Conservation (phyloP, 2,888 invertebrate genomes). For the Drosophila fungiperda region DNA sequence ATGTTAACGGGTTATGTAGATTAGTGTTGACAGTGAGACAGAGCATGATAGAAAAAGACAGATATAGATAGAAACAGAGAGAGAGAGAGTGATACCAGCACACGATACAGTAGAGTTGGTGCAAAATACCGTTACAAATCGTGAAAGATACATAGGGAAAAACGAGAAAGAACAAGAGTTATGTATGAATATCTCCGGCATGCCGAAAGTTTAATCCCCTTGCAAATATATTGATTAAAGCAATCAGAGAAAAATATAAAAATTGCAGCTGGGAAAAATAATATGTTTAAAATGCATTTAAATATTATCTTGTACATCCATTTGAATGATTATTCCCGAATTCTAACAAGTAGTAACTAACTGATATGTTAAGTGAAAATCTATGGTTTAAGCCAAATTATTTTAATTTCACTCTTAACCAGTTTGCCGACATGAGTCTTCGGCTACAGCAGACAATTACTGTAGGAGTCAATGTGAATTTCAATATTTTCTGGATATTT, state of each 20-base stretch:
- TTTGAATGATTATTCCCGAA: background rate
- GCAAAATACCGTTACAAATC: conserved; percentile 54
- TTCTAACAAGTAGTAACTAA: background rate
- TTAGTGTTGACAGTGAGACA: conserved; percentile 51
- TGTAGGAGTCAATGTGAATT: background rate
- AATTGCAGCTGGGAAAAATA: background rate
- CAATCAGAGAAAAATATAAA: background rate
- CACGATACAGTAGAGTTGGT: conserved; percentile 58
- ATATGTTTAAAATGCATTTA: background rate
- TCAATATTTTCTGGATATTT: conserved; percentile 17
- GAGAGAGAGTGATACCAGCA: conserved; percentile 54
- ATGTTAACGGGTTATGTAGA: conserved; percentile 45
- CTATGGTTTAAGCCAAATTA: background rate
- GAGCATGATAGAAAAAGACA: conserved; percentile 29
- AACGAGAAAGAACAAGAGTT: conserved; percentile 30
- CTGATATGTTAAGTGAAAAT: background rate
- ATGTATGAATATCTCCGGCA: conserved; percentile 1
- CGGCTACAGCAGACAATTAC: background rate
- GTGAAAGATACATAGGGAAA: conserved; percentile 45
- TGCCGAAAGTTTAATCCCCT: conserved; percentile 7
- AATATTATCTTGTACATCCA: background rate
- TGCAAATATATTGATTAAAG: conserved; percentile 12
- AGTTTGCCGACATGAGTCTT: background rate
- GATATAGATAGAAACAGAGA: conserved; percentile 27
- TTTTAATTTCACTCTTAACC: background rate